A percentile compares a stretch with the other conserved stretches of the same genome.
phyloP scores from a whole-genome alignment of 2,888 invertebrate species.

The Drosophila parthenogenetica region DNA sequence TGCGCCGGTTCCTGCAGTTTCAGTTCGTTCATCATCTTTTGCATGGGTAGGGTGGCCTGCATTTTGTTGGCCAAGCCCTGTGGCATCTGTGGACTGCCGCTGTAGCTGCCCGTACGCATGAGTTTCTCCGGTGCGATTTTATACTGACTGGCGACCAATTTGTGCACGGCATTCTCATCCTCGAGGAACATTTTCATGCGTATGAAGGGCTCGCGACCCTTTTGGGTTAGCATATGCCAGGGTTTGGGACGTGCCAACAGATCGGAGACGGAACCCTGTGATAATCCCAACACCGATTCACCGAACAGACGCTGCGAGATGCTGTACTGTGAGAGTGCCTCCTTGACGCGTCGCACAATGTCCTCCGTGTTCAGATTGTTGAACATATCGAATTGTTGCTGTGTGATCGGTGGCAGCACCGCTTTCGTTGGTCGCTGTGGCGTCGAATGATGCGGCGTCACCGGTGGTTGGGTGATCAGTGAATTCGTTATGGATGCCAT shows the following conservation, averaged over 20 bases:
- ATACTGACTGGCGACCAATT: slow-evolving; percentile 97
- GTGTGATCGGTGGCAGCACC: slow-evolving; percentile 98
- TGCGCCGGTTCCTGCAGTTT: slow-evolving; percentile 89
- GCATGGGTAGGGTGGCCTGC: slow-evolving; percentile 88
- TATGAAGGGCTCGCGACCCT: slow-evolving; percentile 98
- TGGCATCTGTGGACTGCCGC: slow-evolving; percentile 91
- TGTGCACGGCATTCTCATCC: slow-evolving; percentile 97
- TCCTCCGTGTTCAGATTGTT: slow-evolving; percentile 99
- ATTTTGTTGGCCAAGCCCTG: slow-evolving; percentile 90
- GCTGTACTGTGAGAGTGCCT: slow-evolving; percentile 97
- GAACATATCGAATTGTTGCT: slow-evolving; percentile 99
- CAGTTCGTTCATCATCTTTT: slow-evolving; percentile 91
- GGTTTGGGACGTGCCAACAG: slow-evolving; percentile 98
- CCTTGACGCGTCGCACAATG: slow-evolving; percentile 97
- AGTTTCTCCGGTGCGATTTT: slow-evolving; percentile 99
- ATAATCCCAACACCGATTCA: slow-evolving; percentile 97
- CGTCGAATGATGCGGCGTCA: slow-evolving; percentile 93
- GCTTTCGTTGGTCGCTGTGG: slow-evolving; percentile 96
- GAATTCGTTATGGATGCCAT: slow-evolving; percentile 99
- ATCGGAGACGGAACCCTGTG: slow-evolving; percentile 99
- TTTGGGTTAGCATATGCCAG: slow-evolving; percentile 99
- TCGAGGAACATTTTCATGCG: slow-evolving; percentile 99
- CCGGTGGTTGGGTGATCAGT: slow-evolving; percentile 94
- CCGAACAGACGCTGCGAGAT: slow-evolving; percentile 99
- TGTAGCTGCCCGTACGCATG: slow-evolving; percentile 97